Evolutionary conservation across 2,113 vertebrate genomes (phyloP).

Genomic region (Recurvirostra avosetta): DNA sequence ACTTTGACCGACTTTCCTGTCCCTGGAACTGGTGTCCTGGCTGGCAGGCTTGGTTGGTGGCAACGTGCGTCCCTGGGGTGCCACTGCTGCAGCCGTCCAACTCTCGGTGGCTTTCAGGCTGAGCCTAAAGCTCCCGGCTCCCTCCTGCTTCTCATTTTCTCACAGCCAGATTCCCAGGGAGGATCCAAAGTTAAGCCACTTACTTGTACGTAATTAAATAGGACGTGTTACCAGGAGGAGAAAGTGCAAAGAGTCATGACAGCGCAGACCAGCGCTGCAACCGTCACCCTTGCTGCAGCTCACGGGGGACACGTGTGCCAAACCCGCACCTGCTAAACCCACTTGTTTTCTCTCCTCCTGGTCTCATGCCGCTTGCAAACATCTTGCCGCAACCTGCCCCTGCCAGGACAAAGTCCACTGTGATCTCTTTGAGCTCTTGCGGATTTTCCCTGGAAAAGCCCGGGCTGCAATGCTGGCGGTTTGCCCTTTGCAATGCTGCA

Average conservation of each 20-base stretch:
- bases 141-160: background rate
- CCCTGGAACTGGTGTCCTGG: background rate
- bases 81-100: rapidly evolving
- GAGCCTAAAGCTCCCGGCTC: background rate
- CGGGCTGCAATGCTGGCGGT: background rate
- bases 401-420: background rate
- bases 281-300: background rate
- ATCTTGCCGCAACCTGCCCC: background rate
- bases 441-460: background rate
- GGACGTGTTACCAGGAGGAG: background rate
- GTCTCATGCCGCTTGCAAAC: background rate
- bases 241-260: background rate
- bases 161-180: background rate
- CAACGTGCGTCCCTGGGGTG: background rate
- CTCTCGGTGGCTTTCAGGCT: background rate
- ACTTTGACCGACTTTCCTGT: background rate
- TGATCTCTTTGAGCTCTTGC: background rate
- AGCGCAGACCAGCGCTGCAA: background rate
- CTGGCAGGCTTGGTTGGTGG: background rate
- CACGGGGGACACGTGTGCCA: background rate
- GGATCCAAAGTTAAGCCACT: background rate
- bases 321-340: background rate
- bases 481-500: background rate
- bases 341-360: background rate
- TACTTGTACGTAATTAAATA: background rate